Base-by-base conservation (phyloP, 2,797 vertebrate species). In the Sebastes vulpes region DNA sequence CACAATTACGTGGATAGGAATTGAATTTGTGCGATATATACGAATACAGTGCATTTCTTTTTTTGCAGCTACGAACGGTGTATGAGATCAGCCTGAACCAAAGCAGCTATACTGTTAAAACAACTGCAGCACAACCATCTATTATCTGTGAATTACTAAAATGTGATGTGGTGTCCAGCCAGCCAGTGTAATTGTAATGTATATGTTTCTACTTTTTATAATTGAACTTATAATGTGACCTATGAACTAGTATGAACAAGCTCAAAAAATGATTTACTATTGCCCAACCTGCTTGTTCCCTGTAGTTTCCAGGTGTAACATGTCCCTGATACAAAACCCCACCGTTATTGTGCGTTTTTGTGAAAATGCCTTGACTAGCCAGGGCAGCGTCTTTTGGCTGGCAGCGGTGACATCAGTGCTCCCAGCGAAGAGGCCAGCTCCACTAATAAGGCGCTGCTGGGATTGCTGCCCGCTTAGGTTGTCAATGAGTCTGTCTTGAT, bases 401-500 rank as follows among this genome's bases (percentile, higher is more conserved):
- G 54, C 56, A 63, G 66, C 50, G 86, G 80, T 88, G 90, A 91
- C 88, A 80, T 88, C 82, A 83, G 73, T 42, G 61, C 81, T 88
- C 78, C 83, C 76, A 82, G 84, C 60, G 18, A 89, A 88, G 81
- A 80, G 86, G 78, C 81, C 79, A 75, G 88, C 88, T 82, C 74
- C 75, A 65, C 93, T 95, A 95, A 95, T 92, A 94, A 93, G 94
- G 88, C 74, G 65, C 92, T 92, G 92, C 73, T 90, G 93, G 93
- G 94, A 95, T 90, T 74, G 72, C 86, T 57, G 79, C 90, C 90
- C 65, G 85, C 93, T 94, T 91, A 91, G 90, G 84, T 94, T 95
- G 95, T 96, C 95, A 95, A 95, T 96, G 95, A 95, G 88, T 90
- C 92, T 83, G 92, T 95, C 94, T 95, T 95, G 95, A 95, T 95